These are phyloP conservation scores for Corythoichthys haematopterus DNA, from an alignment of 2,113 vertebrate genomes.

Conservation along the genomic window DNA sequence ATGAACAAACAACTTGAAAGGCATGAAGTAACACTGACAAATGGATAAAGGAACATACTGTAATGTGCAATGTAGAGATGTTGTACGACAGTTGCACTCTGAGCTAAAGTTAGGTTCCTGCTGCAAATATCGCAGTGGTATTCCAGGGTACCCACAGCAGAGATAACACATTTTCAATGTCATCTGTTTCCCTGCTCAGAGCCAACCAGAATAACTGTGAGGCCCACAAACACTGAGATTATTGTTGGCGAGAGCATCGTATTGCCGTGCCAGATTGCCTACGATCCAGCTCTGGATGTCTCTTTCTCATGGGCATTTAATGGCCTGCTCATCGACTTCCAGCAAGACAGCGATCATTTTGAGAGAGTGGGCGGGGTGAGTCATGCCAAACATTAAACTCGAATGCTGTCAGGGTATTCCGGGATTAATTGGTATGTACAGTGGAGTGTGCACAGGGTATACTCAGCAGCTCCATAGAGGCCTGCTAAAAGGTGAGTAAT, in stretches of 20 bases:
- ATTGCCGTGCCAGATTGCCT: slow-evolving; percentile 88
- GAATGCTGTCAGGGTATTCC: slow-evolving; percentile 39
- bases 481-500: slow-evolving; percentile 26
- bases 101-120: background rate
- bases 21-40: slow-evolving; percentile 24
- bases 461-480: slow-evolving; percentile 30
- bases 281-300: slow-evolving; percentile 83
- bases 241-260: slow-evolving; percentile 91
- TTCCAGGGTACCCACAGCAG: slow-evolving; percentile 28
- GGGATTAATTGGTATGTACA: slow-evolving; percentile 51
- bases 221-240: slow-evolving; percentile 89
- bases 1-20: background rate
- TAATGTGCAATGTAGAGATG: slow-evolving; percentile 31
- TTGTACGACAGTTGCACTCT: slow-evolving; percentile 36
- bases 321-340: slow-evolving; percentile 81
- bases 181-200: slow-evolving; percentile 72
- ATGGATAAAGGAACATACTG: slow-evolving; percentile 29
- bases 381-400: slow-evolving; percentile 55
- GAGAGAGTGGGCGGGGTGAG: slow-evolving; percentile 94
- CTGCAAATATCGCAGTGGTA: slow-evolving; percentile 21
- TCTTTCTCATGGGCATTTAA: slow-evolving; percentile 94
- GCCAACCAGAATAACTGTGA: slow-evolving; percentile 84
- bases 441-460: slow-evolving; percentile 26
- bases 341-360: slow-evolving; percentile 81
- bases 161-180: slow-evolving; percentile 43